These are phyloP conservation scores for Boleophthalmus pectinirostris DNA, from an alignment of 2,113 vertebrate genomes.

Conservation along the genomic window DNA sequence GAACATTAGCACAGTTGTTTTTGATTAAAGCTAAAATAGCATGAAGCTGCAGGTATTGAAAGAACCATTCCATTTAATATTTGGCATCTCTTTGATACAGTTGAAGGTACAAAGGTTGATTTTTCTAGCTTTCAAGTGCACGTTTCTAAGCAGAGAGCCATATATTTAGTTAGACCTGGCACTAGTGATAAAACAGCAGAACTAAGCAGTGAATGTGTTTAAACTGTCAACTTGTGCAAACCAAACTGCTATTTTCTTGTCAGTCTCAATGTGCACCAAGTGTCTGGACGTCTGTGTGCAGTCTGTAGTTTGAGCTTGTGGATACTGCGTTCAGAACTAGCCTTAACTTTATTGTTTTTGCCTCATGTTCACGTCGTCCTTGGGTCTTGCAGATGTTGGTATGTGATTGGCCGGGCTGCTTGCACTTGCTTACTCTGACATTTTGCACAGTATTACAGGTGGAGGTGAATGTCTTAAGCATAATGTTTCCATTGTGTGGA, in stretches of 20 bases:
- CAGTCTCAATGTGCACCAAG: conserved; percentile 12
- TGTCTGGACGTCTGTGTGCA: conserved; percentile 7
- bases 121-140: conserved; percentile 35
- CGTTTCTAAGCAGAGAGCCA: conserved; percentile 44
- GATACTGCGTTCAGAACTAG: conserved; percentile 48
- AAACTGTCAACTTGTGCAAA: conserved; percentile 24
- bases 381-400: conserved; percentile 64
- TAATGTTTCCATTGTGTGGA: conserved; percentile 40
- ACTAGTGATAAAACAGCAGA: conserved; percentile 56
- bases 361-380: conserved; percentile 9
- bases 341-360: conserved; percentile 61
- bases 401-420: conserved; percentile 62
- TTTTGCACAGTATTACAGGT: conserved; percentile 79
- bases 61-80: conserved; percentile 5
- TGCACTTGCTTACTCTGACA: conserved; percentile 74
- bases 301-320: conserved; percentile 21
- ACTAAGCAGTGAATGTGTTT: conserved; percentile 32
- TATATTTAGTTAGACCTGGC: conserved; percentile 58
- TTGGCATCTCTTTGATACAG: conserved; percentile 10
- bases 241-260: conserved; percentile 48
- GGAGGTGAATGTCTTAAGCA: conserved; percentile 55
- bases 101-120: conserved; percentile 28
- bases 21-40: conserved; percentile 13
- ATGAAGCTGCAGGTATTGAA: conserved; percentile 25
- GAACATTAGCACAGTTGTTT: not conserved